A percentile compares a stretch with the other conserved stretches of the same genome.
These are phyloP conservation scores for Corythornis vintsioides DNA, from an alignment of 2,113 vertebrate species.

Conservation along the genomic window DNA sequence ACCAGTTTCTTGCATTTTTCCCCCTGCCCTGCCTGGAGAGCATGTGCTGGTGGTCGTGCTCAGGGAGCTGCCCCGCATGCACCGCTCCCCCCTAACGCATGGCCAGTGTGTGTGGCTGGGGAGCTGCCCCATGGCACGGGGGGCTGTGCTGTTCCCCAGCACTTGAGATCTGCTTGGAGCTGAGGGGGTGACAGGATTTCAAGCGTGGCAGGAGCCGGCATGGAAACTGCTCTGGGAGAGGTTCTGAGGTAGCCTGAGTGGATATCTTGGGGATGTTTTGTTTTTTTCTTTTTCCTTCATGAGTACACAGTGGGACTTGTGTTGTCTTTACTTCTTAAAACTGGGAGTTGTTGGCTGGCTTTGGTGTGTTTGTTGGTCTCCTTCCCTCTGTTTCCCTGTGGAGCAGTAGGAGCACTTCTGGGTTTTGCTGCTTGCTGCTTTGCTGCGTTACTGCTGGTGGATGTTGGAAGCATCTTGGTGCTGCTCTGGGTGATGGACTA, in stretches of 20 bases:
- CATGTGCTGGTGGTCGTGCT: rapidly evolving
- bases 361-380: neutral
- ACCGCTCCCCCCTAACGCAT: neutral
- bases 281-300: neutral
- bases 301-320: neutral
- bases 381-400: neutral
- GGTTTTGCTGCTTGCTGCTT: conserved; percentile 61
- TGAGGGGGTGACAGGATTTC: neutral
- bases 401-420: neutral
- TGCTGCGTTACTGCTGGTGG: conserved; percentile 7
- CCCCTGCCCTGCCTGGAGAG: neutral
- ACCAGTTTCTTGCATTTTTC: rapidly evolving
- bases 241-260: neutral
- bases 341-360: neutral
- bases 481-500: conserved; percentile 51
- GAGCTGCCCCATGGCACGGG: neutral
- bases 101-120: neutral
- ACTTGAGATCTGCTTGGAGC: neutral
- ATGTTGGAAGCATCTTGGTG: conserved; percentile 60
- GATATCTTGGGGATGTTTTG: neutral
- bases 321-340: neutral
- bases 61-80: neutral
- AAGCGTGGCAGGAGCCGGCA: neutral
- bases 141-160: neutral
- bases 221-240: neutral